Conservation (phyloP, 1,140 invertebrate genomes). For the Scaptomyza graminum region DNA sequence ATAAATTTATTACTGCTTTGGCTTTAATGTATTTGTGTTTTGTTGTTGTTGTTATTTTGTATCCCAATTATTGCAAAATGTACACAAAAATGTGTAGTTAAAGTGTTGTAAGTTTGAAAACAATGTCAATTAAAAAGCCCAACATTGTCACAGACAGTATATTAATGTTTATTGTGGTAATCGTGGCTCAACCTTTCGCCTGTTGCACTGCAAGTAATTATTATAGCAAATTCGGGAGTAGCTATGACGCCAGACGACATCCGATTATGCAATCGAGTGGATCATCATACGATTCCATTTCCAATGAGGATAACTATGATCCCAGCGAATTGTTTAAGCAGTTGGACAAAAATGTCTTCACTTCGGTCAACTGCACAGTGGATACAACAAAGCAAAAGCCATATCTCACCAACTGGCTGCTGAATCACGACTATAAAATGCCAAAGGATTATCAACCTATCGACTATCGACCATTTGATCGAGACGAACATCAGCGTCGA, state of each 20-base stretch:
- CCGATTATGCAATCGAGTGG: no score
- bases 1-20: no score
- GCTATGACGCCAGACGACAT: no score
- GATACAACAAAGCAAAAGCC: not conserved
- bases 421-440: not conserved
- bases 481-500: not conserved
- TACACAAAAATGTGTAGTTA: not conserved
- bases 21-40: no score
- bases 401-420: not conserved
- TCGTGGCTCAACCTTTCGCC: not conserved
- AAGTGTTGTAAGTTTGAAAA: conserved; percentile 40
- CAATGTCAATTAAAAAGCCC: conserved; percentile 54
- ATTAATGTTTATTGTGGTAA: conserved; percentile 42
- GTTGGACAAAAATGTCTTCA: conserved; percentile 10
- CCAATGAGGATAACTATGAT: conserved; percentile 8
- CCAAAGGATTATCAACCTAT: not conserved
- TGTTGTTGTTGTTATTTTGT: no score
- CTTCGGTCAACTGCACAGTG: not conserved
- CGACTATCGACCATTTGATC: not conserved
- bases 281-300: no score
- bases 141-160: conserved; percentile 22
- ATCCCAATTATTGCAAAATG: no score
- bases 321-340: conserved; percentile 26
- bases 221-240: conserved; percentile 1
- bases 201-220: conserved; percentile 5